Evolutionary conservation across 2,888 invertebrate species (phyloP), one percentile per base, ranked within the genome.

Genomic region (Microctonus hyperodae): DNA sequence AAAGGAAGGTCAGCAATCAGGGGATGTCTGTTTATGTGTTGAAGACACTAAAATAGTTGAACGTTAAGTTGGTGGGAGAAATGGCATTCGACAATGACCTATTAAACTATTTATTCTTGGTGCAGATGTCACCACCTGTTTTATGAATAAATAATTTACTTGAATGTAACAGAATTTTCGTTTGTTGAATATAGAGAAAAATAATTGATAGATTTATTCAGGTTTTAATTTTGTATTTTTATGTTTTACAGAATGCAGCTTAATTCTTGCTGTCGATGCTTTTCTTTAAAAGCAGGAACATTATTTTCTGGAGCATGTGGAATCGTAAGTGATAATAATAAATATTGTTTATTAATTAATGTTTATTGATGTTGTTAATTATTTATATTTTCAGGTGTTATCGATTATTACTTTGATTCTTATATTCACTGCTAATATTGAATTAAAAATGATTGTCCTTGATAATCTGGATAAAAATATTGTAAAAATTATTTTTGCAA

Each of bases 391-490:
- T 48, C 78, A 88, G 88, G 75, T 88, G n/a, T 84, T 92, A 23
- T 90, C 93, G 10, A 89, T 93, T 53, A 79, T 88, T 44, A 90
- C 91, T 44, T 89, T 94, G 73, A 86, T 93, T 68, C 81, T 90
- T 44, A 88, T 93, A 66, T 90, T 92, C 85, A 87, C 86, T 55
- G 86, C 87, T 59, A 68, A 67, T 13, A 88, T 92, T 56, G 89
- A 90, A 74, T 90, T 92, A 84, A 90, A 89, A 79, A 93, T 93
- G n/a, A 91, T 93, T 79, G 86, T 94, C 48, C 88, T 94, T 72
- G 91, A 92, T 79, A 88, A 89, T 77, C 83, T 93, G 50, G 89
- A 91, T 75, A 88, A 90, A 75, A 86, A 87, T 77, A 87, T 87
- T 88, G 91, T 93, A 68, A 90, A 90, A 86, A 91, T 94, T 71